Evolutionary conservation across 2,797 vertebrate genomes (phyloP).

Genomic region (Mormyrops attenuatus): DNA sequence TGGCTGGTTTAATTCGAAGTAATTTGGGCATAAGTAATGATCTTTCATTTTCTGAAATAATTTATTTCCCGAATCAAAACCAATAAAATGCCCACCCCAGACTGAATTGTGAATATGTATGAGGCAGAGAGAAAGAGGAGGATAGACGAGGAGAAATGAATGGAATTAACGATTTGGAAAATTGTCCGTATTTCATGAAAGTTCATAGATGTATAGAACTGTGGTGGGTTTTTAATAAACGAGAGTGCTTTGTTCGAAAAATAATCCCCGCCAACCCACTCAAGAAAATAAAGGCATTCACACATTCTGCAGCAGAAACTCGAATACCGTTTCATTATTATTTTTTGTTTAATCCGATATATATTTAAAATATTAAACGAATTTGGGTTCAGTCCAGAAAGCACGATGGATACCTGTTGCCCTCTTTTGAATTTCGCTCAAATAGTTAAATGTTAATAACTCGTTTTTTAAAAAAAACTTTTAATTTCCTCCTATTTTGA

Average conservation of each 20-base stretch:
- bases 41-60: constrained; percentile 8
- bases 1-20: constrained; percentile 6
- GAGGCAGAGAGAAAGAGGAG: constrained; percentile 5
- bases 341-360: constrained; percentile 2
- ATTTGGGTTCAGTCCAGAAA: not conserved
- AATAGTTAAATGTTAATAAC: not conserved
- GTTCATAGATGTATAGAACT: constrained; percentile 56
- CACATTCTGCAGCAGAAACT: constrained; percentile 31
- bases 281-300: constrained; percentile 48
- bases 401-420: not conserved
- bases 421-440: not conserved
- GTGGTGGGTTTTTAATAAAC: constrained; percentile 60
- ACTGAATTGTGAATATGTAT: constrained; percentile 11
- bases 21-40: constrained; percentile 24
- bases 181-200: constrained; percentile 38
- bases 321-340: constrained; percentile 34
- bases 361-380: constrained; percentile 6
- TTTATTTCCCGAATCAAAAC: constrained; percentile 6
- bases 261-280: constrained; percentile 48
- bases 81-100: not conserved
- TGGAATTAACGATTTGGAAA: constrained; percentile 32
- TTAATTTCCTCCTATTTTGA: not conserved
- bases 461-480: not conserved
- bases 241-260: constrained; percentile 46
- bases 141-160: not conserved